These are phyloP conservation scores for Eulithis testata DNA, from an alignment of 2,888 invertebrate genomes.

Conservation along the genomic window DNA sequence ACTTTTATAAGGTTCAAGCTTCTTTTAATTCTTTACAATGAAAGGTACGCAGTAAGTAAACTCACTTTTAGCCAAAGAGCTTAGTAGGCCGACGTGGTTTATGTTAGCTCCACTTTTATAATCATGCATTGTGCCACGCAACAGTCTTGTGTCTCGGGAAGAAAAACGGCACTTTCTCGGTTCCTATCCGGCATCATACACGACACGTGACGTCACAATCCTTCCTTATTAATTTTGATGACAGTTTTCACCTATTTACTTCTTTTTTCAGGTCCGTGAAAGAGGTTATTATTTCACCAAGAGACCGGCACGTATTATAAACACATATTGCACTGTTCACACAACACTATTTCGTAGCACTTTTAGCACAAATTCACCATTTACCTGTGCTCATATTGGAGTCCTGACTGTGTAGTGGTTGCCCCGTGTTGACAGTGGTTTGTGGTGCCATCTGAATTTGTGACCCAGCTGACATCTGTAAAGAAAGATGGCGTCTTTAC, in stretches of 20 bases:
- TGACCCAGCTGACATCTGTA: conserved; percentile 98
- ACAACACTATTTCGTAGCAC: conserved; percentile 67
- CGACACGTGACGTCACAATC: conserved; percentile 77
- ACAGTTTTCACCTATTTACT: conserved; percentile 67
- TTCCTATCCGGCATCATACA: conserved; percentile 81
- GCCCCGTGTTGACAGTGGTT: conserved; percentile 92
- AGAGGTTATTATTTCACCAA: conserved; percentile 62
- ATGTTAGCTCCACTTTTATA: conserved; percentile 78
- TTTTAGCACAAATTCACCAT: conserved; percentile 76
- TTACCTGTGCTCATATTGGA: conserved; percentile 98
- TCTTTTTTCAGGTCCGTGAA: conserved; percentile 58
- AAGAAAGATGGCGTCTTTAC: conserved; percentile 85
- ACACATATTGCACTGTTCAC: conserved; percentile 76
- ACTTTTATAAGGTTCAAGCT: conserved; percentile 3
- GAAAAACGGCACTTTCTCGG: conserved; percentile 77
- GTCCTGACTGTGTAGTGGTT: conserved; percentile 96
- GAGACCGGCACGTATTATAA: conserved; percentile 63
- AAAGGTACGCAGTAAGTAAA: conserved; percentile 52
- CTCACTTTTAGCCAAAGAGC: conserved; percentile 80
- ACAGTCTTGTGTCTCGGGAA: conserved; percentile 69
- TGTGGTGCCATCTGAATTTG: conserved; percentile 99
- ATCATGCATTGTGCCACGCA: conserved; percentile 78
- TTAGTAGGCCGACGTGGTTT: conserved; percentile 78
- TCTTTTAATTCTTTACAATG: conserved; percentile 22
- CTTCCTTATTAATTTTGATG: conserved; percentile 66